phyloP scores from a whole-genome alignment of 2,888 invertebrate species.

The Oscheius onirici region DNA sequence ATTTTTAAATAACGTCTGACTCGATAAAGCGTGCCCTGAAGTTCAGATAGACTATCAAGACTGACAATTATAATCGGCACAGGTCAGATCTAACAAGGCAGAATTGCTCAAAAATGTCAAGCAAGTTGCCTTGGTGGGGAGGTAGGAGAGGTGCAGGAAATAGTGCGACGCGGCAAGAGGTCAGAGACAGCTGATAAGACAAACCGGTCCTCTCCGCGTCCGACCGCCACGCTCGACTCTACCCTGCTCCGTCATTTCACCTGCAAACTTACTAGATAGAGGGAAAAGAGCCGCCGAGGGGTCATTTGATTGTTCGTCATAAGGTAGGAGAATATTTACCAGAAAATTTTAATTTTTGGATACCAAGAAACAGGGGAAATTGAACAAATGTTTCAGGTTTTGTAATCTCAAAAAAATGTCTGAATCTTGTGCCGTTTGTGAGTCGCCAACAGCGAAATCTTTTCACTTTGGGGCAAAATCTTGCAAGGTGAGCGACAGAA shows the following conservation, averaged over 20 bases:
- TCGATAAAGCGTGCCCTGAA: too few species aligned
- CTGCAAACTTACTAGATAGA: not conserved
- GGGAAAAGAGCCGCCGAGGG: not conserved
- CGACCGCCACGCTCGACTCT: constrained; percentile 17
- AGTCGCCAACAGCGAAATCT: constrained; percentile 51
- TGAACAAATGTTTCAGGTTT: too few species aligned
- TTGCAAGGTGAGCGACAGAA: constrained; percentile 1
- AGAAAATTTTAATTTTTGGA: too few species aligned
- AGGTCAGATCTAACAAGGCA: too few species aligned
- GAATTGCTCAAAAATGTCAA: too few species aligned
- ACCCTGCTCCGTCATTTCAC: constrained; percentile 16
- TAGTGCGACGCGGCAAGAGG: constrained; percentile 8
- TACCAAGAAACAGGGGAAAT: too few species aligned
- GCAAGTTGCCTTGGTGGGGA: not conserved
- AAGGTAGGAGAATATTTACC: not conserved
- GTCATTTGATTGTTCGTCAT: not conserved
- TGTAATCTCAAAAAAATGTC: constrained; percentile 33
- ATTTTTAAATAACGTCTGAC: too few species aligned
- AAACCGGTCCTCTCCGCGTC: constrained; percentile 21
- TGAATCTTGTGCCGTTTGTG: constrained; percentile 46
- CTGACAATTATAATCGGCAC: too few species aligned
- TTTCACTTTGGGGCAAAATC: constrained; percentile 44
- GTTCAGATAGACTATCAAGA: too few species aligned
- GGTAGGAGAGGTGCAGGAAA: not conserved
- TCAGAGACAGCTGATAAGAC: constrained; percentile 22